A percentile compares a stretch with the other conserved stretches of the same genome.
Evolutionary conservation across 2,113 vertebrate species (phyloP).

Genomic region (Hemiscyllium ocellatum): DNA sequence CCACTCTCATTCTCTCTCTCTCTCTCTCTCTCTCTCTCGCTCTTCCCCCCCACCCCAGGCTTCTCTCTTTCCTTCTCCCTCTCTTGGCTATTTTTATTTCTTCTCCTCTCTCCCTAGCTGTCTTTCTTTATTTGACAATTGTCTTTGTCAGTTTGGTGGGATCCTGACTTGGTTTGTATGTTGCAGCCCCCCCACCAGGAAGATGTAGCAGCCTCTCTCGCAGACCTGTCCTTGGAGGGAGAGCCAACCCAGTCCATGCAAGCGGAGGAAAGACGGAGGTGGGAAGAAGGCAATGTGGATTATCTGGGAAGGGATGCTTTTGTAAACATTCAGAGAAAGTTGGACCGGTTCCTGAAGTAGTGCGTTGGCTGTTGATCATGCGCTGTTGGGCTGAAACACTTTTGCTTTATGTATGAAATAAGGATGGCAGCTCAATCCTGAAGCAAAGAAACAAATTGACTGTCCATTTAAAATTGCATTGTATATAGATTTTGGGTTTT

Average conservation of each 20-base stretch:
- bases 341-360: conserved; percentile 69
- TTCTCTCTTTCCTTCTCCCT: background rate
- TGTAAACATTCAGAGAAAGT: conserved; percentile 61
- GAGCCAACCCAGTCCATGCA: conserved; percentile 46
- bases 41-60: background rate
- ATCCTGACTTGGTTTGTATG: background rate
- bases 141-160: background rate
- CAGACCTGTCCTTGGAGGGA: conserved; percentile 48
- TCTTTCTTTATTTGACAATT: background rate
- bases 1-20: background rate
- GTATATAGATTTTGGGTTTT: conserved; percentile 20
- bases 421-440: conserved; percentile 17
- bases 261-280: conserved; percentile 54
- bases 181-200: conserved; percentile 41
- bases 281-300: conserved; percentile 69
- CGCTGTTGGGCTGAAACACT: background rate
- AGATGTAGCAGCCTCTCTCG: conserved; percentile 40
- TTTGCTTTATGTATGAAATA: background rate
- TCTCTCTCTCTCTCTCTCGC: background rate
- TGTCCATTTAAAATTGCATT: conserved; percentile 1
- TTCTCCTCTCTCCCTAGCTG: background rate
- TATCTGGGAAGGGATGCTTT: conserved; percentile 71
- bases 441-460: background rate
- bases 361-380: background rate
- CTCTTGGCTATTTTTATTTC: background rate